Conservation (phyloP, 2,797 vertebrate species). For the Chloroceryle amazona region DNA sequence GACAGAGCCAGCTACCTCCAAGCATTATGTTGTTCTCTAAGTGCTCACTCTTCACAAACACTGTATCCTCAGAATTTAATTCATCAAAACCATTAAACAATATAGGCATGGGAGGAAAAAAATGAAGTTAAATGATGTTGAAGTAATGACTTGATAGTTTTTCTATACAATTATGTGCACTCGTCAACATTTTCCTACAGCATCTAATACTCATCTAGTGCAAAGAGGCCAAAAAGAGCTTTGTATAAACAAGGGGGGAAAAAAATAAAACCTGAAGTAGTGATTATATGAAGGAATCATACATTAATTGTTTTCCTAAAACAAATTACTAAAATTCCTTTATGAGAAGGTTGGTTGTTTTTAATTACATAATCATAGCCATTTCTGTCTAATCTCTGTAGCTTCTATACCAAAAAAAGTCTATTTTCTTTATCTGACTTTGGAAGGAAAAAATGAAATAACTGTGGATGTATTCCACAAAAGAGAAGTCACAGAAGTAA, state of each 20-base stretch:
- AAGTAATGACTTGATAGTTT: background rate
- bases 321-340: background rate
- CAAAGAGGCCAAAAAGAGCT: background rate
- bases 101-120: background rate
- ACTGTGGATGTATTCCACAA: background rate
- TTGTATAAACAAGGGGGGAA: background rate
- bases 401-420: background rate
- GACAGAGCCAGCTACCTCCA: background rate
- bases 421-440: background rate
- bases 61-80: background rate
- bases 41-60: background rate
- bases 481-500: background rate
- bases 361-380: background rate
- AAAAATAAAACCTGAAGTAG: background rate
- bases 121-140: background rate
- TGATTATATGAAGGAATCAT: accelerated
- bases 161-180: background rate
- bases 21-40: background rate
- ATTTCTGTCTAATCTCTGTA: background rate
- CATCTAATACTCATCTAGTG: background rate
- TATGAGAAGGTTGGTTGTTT: background rate
- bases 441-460: background rate
- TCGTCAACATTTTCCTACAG: background rate
- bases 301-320: background rate
- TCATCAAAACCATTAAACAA: background rate